Base-by-base conservation (phyloP, 2,113 vertebrate genomes). In the Spea bombifrons region DNA sequence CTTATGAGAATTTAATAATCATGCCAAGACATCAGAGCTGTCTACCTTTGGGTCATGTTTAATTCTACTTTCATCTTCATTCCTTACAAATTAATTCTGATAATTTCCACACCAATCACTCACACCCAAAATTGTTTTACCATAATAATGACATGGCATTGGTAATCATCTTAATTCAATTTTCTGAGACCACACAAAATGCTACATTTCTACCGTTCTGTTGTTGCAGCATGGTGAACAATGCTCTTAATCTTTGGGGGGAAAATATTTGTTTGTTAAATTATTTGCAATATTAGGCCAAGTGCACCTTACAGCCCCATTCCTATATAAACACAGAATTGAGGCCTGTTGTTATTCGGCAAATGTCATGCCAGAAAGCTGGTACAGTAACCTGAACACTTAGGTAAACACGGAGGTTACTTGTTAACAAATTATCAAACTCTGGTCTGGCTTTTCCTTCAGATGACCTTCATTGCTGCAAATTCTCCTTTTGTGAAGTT, bases 391-490 rank as follows among this genome's bases (percentile, higher is more conserved):
- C 8, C 5, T 4, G 45, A n/a, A 69, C 15, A 50, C 59, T 17
- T 76, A 69, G n/a, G 66, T 76, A 68, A 76, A 76, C 75, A 69
- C 10, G 13, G 3, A 57, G 55, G 75, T 76, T 76, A 76, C 75
- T 76, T 76, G 75, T 76, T 76, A 76, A 76, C 75, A 68, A 76
- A 46, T 76, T 76, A 76, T 76, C 66, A 68, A n/a, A 45, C 49
- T 59, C 12, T n/a, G 17, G 43, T 50, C 46, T 76, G 43, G 50
- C 52, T 30, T 69, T 53, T 69, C 53, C 52, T 67, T 9, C 55
- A 69, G 66, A 45, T 76, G 66, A 76, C 75, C 75, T 76, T 76
- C 75, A 55, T 17, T 44, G 48, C n/a, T 46, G 47, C 55, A 69
- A 15, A 75, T 30, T 53, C 17, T 45, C 9, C 30, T 47, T 66